Base-by-base conservation (phyloP, 2,888 invertebrate species). In the Drosophila lutescens region DNA sequence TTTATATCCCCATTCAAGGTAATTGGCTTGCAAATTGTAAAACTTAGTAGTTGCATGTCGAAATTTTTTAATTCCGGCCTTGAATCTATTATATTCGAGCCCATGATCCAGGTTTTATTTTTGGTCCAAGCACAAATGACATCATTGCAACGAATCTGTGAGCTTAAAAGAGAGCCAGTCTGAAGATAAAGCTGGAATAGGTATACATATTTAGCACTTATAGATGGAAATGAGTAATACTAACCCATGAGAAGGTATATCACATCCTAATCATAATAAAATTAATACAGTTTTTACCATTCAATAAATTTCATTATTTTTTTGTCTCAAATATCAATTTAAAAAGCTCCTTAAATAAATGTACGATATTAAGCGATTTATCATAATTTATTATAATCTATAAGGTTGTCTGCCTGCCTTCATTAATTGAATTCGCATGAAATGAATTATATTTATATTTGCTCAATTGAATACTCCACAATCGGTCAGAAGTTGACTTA, bases 91-190 rank as follows among this genome's bases (percentile, higher is more conserved):
- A 10, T 34, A 13, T 20, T 34, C 4, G 17, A 8, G 32, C 3
- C 32, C 10, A 15, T 47, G 15, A 32, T 10, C 30, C 30, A 1
- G 12, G 30, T 5, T 47, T 47, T 47, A 47, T 32, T 49, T 49
- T 20, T 49, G 34, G 8, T 9, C 17, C 32, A 17, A 49, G 12
- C 49, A 4, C 32, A 49, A 5, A 49, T 49, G 49, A 49, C 34
- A 49, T 49, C 34, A 49, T 49, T 49, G 17, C 8, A 1, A 32
- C 32, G 49, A 34, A 17, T 34, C 17, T 49, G 49, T 1, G 49
- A 49, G 49, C 49, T 49, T 17, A 8, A 34, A 32, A 34, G 49
- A 47, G 47, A 47, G 47, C 17, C 15, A 17, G 12, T 34, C 49
- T 12, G 8, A 10, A 49, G 17, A 34, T 49, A 34, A 17, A 20